Conservation (phyloP, 2,797 vertebrate genomes). For the Muraenolepis orangiensis region DNA sequence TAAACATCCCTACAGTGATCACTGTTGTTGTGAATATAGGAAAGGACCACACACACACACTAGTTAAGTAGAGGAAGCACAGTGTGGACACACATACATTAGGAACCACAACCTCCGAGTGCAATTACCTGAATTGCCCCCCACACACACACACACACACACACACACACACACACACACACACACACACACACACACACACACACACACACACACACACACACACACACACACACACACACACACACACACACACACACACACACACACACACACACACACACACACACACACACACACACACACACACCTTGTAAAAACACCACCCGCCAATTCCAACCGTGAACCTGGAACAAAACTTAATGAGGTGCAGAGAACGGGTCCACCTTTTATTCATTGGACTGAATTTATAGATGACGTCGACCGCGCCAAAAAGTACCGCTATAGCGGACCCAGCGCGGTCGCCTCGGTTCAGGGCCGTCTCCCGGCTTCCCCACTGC, state of each 20-base stretch:
- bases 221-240: conserved; percentile 4
- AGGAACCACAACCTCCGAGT: not conserved
- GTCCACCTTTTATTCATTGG: not conserved
- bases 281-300: conserved; percentile 9
- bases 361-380: not conserved
- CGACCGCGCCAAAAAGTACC: not conserved
- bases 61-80: not conserved
- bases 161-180: not conserved
- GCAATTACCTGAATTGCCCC: not conserved
- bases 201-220: conserved; percentile 17
- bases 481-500: not conserved
- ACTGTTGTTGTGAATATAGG: not conserved
- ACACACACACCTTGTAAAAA: conserved; percentile 6
- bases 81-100: not conserved
- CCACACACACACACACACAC: not conserved
- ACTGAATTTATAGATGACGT: not conserved
- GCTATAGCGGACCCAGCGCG: not conserved
- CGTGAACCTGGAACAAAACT: not conserved
- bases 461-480: conserved; percentile 1
- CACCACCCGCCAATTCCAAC: not conserved
- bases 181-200: conserved; percentile 14
- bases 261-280: conserved; percentile 10
- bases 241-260: conserved; percentile 14
- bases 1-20: not conserved
- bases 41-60: conserved; percentile 1